These are phyloP conservation scores for Grammomys dolichurus DNA, from an alignment of 2,113 vertebrate genomes.

Conservation along the genomic window DNA sequence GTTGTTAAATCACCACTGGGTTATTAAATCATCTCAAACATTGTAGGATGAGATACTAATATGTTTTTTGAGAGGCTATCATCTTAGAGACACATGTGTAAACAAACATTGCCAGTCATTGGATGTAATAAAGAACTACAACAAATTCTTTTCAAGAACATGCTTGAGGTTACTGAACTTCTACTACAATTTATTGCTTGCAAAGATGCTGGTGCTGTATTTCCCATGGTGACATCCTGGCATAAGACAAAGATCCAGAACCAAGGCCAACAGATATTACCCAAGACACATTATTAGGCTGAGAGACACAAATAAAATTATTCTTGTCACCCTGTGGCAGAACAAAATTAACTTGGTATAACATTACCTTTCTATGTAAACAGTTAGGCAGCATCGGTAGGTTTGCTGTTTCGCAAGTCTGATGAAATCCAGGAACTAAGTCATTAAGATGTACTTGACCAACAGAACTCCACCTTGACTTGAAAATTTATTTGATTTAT, in stretches of 20 bases:
- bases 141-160: neutral
- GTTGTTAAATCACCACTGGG: neutral
- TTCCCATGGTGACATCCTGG: neutral
- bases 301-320: constrained; percentile 27
- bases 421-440: neutral
- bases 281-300: neutral
- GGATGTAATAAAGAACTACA: neutral
- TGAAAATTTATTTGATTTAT: constrained; percentile 3
- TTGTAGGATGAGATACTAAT: neutral
- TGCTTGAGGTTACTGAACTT: neutral
- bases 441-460: neutral
- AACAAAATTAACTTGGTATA: neutral
- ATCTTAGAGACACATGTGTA: neutral
- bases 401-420: neutral
- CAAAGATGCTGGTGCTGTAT: neutral
- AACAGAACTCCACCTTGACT: neutral
- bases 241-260: constrained; percentile 6
- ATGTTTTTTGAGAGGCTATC: neutral
- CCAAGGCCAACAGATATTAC: neutral
- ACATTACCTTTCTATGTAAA: neutral
- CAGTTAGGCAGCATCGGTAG: neutral
- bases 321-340: neutral
- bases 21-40: constrained; percentile 32
- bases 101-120: neutral
- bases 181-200: neutral